A percentile compares a stretch with the other conserved stretches of the same genome.
Evolutionary conservation across 2,888 invertebrate species (phyloP).

Genomic region (Helleia helle): DNA sequence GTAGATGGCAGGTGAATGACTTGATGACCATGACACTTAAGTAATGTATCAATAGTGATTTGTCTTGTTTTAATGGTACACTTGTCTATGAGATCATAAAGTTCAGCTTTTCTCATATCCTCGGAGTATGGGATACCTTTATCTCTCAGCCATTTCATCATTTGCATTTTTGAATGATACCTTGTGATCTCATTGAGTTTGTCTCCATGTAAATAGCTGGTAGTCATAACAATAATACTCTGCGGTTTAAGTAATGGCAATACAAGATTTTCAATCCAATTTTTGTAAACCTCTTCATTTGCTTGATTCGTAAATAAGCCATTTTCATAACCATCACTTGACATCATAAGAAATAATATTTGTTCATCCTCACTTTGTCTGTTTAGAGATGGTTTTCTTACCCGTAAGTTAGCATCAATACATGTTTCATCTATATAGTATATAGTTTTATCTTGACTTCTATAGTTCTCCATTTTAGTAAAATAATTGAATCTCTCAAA

Average conservation of each 20-base stretch:
- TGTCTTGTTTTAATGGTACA: constrained; percentile 19
- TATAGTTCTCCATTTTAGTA: constrained; percentile 29
- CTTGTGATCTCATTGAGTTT: constrained; percentile 25
- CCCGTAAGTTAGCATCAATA: constrained; percentile 22
- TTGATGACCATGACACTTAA: constrained; percentile 36
- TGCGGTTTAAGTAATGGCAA: constrained; percentile 25
- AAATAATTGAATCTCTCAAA: constrained; percentile 37
- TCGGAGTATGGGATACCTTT: constrained; percentile 35
- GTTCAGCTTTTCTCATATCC: constrained; percentile 34
- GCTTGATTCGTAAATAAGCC: constrained; percentile 31
- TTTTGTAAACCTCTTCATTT: constrained; percentile 28
- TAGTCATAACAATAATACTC: constrained; percentile 36
- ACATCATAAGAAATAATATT: constrained; percentile 31
- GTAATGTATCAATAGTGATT: constrained; percentile 29
- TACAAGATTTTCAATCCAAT: constrained; percentile 39
- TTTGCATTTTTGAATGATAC: constrained; percentile 35
- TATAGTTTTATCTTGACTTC: constrained; percentile 22
- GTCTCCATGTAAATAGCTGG: constrained; percentile 28
- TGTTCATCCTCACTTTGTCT: constrained; percentile 17
- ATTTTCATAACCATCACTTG: constrained; percentile 26
- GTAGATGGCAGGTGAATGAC: constrained; percentile 34
- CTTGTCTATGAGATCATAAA: constrained; percentile 35
- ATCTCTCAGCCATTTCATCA: constrained; percentile 33
- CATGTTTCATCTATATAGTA: constrained; percentile 39
- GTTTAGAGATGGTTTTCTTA: constrained; percentile 22